Evolutionary conservation across 2,113 vertebrate species (phyloP).

Genomic region (Burhinus oedicnemus): DNA sequence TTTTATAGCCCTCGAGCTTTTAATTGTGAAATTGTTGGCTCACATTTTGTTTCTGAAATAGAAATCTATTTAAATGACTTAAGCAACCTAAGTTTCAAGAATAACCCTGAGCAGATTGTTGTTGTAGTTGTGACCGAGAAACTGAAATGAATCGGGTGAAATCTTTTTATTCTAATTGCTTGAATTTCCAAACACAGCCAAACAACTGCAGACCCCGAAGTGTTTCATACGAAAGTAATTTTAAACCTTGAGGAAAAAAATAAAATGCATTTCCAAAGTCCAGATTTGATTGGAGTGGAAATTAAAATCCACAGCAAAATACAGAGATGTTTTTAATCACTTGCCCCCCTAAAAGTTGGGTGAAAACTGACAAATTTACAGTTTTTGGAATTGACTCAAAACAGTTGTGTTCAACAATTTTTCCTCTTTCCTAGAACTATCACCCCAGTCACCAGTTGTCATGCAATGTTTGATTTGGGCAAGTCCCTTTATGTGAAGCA

Average conservation of each 20-base stretch:
- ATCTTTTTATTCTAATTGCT: background rate
- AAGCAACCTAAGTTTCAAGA: constrained; percentile 51
- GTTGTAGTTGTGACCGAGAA: constrained; percentile 15
- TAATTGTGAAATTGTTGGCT: constrained; percentile 68
- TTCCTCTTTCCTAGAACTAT: background rate
- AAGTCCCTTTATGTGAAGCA: background rate
- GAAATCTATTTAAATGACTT: constrained; percentile 62
- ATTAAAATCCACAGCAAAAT: constrained; percentile 1
- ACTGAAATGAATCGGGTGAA: background rate
- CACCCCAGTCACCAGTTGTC: background rate
- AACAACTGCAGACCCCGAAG: background rate
- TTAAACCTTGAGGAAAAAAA: background rate
- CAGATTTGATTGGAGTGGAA: background rate
- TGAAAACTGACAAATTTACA: background rate
- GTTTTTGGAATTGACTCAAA: background rate
- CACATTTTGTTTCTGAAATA: constrained; percentile 59
- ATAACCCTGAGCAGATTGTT: constrained; percentile 15
- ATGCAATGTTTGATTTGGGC: background rate
- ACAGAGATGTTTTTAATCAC: fast-evolving
- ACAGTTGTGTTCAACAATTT: background rate
- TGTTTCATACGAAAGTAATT: background rate
- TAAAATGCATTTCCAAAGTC: background rate
- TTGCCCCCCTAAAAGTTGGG: background rate
- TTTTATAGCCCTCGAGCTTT: constrained; percentile 62
- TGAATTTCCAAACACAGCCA: background rate